Conservation (phyloP, 1,140 invertebrate genomes). For the Orchestia grillus region DNA sequence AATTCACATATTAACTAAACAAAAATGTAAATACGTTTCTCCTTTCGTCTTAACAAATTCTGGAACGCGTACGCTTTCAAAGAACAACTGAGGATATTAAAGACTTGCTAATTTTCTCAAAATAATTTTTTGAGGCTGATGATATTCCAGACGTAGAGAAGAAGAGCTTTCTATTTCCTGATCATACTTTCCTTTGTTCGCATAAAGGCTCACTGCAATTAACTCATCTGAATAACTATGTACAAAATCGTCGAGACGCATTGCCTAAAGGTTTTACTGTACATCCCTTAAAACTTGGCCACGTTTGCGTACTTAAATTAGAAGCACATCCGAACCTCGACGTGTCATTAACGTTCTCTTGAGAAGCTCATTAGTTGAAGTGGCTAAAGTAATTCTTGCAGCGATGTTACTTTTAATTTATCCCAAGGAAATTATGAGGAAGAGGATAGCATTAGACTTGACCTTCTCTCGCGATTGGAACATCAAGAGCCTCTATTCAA, state of each 20-base stretch:
- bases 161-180: conserved; percentile 11
- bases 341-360: background rate
- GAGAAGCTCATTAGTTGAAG: background rate
- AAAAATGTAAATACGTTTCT: background rate
- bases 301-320: background rate
- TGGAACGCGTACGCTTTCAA: background rate
- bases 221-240: background rate
- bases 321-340: background rate
- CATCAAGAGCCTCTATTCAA: conserved; percentile 4
- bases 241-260: background rate
- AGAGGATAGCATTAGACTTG: background rate
- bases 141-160: background rate
- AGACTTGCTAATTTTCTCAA: background rate
- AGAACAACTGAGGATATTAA: background rate
- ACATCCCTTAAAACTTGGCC: background rate
- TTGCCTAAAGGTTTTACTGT: background rate
- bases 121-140: background rate
- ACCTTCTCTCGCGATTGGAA: background rate
- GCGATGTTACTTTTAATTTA: background rate
- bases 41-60: background rate
- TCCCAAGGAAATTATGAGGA: background rate
- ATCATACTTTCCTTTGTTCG: background rate
- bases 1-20: background rate
- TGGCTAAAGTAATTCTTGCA: background rate
- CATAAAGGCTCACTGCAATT: background rate